Evolutionary conservation across 2,888 invertebrate species (phyloP).

Genomic region (Cantharis flavilabris): DNA sequence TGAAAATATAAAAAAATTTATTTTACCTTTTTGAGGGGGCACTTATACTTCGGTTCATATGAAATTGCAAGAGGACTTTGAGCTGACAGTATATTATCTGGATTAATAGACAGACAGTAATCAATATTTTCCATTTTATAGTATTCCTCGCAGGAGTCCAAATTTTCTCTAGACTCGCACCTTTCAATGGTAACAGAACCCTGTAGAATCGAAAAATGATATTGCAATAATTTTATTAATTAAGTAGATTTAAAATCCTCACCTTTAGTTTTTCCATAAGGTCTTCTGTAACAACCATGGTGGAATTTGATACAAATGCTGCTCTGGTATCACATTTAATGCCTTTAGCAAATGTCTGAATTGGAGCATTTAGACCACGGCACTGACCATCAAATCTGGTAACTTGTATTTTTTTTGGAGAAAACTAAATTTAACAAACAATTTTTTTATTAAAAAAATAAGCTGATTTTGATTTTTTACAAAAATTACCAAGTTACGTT

Average conservation of each 20-base stretch:
- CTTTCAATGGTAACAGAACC: not conserved
- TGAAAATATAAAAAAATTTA: too few species aligned
- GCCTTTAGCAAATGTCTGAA: not conserved
- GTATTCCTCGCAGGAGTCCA: not conserved
- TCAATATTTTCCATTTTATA: not conserved
- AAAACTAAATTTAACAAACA: not conserved
- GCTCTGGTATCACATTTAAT: not conserved
- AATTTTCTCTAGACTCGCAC: not conserved
- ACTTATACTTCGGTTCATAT: not conserved
- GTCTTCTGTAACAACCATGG: not conserved
- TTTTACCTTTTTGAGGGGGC: conserved; percentile 2
- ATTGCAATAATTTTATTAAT: too few species aligned
- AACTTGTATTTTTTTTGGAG: not conserved
- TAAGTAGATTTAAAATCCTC: not conserved
- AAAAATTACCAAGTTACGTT: too few species aligned
- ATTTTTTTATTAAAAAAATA: too few species aligned
- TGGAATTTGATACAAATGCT: not conserved
- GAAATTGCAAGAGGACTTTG: not conserved
- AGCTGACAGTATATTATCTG: not conserved
- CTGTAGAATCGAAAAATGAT: too few species aligned
- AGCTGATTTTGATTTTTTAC: too few species aligned
- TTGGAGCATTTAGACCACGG: not conserved
- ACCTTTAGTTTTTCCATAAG: not conserved
- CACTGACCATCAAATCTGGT: not conserved
- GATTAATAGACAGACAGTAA: not conserved